Evolutionary conservation across 2,113 vertebrate species (phyloP), one percentile per base, ranked within the genome.

Genomic region (Numenius arquata): DNA sequence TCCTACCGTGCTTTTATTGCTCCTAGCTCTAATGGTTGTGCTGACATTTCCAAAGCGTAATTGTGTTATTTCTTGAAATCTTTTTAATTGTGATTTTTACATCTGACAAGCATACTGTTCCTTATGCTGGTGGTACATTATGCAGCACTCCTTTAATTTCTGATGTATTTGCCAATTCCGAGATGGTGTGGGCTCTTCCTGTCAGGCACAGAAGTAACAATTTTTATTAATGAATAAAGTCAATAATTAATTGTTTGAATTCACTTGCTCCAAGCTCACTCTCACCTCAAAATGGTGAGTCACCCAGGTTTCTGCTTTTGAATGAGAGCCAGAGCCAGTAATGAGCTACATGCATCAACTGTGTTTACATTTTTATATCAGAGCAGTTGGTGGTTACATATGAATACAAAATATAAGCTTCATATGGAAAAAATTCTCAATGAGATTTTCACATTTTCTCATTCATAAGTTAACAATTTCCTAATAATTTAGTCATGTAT

Each of bases 31-130:
- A 91, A 82, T 79, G 58, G 58, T 38, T 92, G 38, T 43, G 34
- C 62, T 96, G 74, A 79, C 71, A 89, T 95, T 96, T 96, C 58
- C 62, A 53, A 87, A 89, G 66, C 3, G 7, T 68, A 95, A 87
- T 76, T 81, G 68, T 85, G 55, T 68, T 92, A 82, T 92, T 90
- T 92, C 86, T 78, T 68, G 36, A 85, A 86, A n/a, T 78, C 27
- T 85, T 84, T 84, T 84, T 74, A 89, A 77, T 87, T 93, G 88
- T 78, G 73, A 73, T 89, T 90, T 95, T 91, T 87, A 34, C 66
- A 58, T 92, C 61, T 89, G 86, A 84, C 61, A 95, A 86, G 56
- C 38, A 45, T n/a, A 38, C 32, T 58, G 71, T 41, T 93, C 65
- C 56, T 92, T 90, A 55, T 45, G 53, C 84, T 93, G 82, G 59